phyloP scores from a whole-genome alignment of 92 coral and sea anemone genomes.

The Heteractis magnifica region DNA sequence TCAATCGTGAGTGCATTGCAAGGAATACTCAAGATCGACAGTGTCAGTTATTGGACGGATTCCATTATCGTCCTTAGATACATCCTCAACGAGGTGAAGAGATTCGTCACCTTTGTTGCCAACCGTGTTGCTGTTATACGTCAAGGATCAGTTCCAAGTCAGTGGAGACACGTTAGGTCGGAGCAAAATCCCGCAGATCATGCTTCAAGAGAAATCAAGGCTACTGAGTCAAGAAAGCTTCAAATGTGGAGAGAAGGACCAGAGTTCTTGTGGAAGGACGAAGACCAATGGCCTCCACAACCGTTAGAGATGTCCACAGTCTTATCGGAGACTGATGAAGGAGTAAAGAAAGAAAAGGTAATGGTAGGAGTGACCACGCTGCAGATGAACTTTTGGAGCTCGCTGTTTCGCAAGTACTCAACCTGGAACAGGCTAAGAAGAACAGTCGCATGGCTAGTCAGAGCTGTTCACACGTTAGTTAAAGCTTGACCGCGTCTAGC shows the following conservation, averaged over 20 bases:
- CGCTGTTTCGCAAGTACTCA: slow-evolving; percentile 48
- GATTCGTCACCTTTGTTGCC: slow-evolving; percentile 55
- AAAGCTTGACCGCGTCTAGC: not conserved
- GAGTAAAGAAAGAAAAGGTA: slow-evolving; percentile 35
- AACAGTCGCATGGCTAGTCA: slow-evolving; percentile 54
- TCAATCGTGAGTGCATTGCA: slow-evolving; percentile 40
- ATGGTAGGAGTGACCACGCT: slow-evolving; percentile 35
- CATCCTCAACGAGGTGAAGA: slow-evolving; percentile 41
- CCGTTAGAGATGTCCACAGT: slow-evolving; percentile 40
- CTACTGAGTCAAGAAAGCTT: slow-evolving; percentile 44
- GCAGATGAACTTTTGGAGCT: slow-evolving; percentile 40
- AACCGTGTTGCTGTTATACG: slow-evolving; percentile 62
- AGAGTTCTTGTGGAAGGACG: slow-evolving; percentile 54
- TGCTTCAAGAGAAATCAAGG: slow-evolving; percentile 45
- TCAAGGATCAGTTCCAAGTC: slow-evolving; percentile 35
- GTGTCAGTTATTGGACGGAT: slow-evolving; percentile 59
- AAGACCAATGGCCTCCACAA: slow-evolving; percentile 57
- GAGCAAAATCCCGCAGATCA: slow-evolving; percentile 44
- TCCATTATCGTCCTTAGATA: slow-evolving; percentile 51
- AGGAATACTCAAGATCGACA: slow-evolving; percentile 46
- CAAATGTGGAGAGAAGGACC: slow-evolving; percentile 57
- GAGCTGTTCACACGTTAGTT: not conserved
- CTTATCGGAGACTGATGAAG: slow-evolving; percentile 32
- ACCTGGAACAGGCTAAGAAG: slow-evolving; percentile 49
- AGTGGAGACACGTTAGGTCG: too few species aligned